A percentile compares a stretch with the other conserved stretches of the same genome.
phyloP scores from a whole-genome alignment of 2,888 invertebrate species.

The Himalopsyche tibetana region DNA sequence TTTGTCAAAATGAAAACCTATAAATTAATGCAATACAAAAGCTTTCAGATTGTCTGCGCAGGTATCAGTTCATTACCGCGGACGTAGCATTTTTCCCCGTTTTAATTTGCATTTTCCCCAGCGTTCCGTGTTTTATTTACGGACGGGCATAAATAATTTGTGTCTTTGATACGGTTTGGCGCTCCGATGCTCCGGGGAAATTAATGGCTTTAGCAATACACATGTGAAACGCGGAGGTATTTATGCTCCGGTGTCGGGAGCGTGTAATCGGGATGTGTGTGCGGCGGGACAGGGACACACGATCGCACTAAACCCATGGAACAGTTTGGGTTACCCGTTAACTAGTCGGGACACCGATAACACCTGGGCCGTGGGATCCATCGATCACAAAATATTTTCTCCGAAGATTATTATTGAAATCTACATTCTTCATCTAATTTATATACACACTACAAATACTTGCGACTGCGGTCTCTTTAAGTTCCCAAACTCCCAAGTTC shows the following conservation, averaged over 20 bases:
- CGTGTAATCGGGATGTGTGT: constrained; percentile 16
- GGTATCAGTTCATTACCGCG: constrained; percentile 33
- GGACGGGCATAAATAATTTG: constrained; percentile 64
- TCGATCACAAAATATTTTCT: no score
- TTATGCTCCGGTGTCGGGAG: constrained; percentile 50
- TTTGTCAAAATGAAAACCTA: neutral
- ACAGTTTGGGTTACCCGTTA: constrained; percentile 16
- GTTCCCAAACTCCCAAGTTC: no score
- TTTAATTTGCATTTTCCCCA: constrained; percentile 63
- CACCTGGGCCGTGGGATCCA: no score
- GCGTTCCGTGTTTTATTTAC: constrained; percentile 59
- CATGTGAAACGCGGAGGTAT: constrained; percentile 53
- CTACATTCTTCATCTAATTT: no score
- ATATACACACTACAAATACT: no score
- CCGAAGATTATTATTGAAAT: no score
- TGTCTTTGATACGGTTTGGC: constrained; percentile 65
- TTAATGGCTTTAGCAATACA: constrained; percentile 60
- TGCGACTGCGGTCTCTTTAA: no score
- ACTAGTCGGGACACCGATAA: neutral
- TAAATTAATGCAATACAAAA: neutral
- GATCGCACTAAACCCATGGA: constrained; percentile 4
- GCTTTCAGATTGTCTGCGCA: neutral
- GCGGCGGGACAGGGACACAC: constrained; percentile 8
- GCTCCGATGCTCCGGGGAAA: constrained; percentile 63
- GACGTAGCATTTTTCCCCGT: constrained; percentile 53